Evolutionary conservation across 2,113 vertebrate genomes (phyloP), one percentile per base, ranked within the genome.

Genomic region (Leucopsar rothschildi): DNA sequence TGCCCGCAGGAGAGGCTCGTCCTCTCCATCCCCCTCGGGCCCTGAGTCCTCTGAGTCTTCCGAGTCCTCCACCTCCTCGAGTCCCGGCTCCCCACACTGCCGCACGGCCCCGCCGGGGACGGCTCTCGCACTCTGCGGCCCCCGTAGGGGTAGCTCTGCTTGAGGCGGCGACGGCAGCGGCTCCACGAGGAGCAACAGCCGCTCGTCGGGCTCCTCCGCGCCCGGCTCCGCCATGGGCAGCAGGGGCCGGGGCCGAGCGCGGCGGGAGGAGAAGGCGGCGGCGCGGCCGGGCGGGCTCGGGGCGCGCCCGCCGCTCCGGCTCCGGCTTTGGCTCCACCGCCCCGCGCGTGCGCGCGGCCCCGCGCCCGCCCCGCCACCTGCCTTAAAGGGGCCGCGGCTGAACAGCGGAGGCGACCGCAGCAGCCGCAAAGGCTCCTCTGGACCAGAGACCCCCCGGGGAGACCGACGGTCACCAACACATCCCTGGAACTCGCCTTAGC

Each of bases 101-200:
- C 98, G 72, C 78, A 98, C 97, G 7, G 98, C 98, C 59, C 80
- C 63, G 4, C 98, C 98, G 5, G 98, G 98, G 15, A 91, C 61
- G 17, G 33, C 75, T 64, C 50, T 93, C 39, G 10, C 33, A n/a
- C 8, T 28, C 18, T 56, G 93, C 70, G 85, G 78, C 49, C 66
- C 79, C 72, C 73, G 16, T 31, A 96, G 71, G 24, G 96, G 78
- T 11, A 91, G 94, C 73, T 44, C 83, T 6, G 94, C 90, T 90
- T 68, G 95, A 82, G 94, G 61, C 45, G 49, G 68, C 69, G 65
- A 79, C 64, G 71, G 80, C 72, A 63, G 84, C 64, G 73, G 80
- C 64, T 64, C 97, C 76, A 10, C 18, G 6, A 96, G 81, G 28
- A 93, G 53, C 42, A 96, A 42, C 49, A 95, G 77, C 59, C 88